These are phyloP conservation scores for Drosophila heteroneura DNA, from an alignment of 2,888 invertebrate genomes.

Conservation along the genomic window DNA sequence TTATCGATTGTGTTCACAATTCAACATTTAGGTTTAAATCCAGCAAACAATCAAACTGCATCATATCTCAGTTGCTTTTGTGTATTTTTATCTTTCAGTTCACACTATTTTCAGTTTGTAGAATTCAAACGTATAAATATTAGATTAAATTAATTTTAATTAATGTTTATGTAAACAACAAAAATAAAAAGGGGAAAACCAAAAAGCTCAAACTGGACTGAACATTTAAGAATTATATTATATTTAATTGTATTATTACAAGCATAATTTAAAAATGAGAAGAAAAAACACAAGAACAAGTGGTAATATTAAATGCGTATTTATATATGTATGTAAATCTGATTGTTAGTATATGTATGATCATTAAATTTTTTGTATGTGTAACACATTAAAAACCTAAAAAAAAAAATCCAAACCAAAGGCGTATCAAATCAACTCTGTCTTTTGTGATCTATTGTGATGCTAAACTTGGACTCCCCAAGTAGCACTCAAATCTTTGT, in stretches of 20 bases:
- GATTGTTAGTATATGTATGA: conserved; percentile 63
- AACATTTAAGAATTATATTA: conserved; percentile 77
- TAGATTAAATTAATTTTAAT: conserved; percentile 74
- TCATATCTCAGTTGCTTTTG: conserved; percentile 22
- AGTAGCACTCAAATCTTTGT: conserved; percentile 79
- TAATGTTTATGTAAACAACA: conserved; percentile 59
- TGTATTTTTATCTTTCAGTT: conserved; percentile 17
- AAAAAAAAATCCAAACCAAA: conserved; percentile 29
- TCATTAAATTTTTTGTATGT: conserved; percentile 56
- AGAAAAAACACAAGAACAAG: conserved; percentile 9
- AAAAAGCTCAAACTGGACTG: conserved; percentile 84
- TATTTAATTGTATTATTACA: conserved; percentile 67
- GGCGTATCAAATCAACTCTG: conserved; percentile 71
- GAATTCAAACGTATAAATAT: conserved; percentile 58
- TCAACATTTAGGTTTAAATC: conserved; percentile 15
- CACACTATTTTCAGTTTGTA: conserved; percentile 32
- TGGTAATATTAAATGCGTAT: conserved; percentile 52
- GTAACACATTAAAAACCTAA: conserved; percentile 41
- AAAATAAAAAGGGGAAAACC: conserved; percentile 69
- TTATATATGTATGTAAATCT: conserved; percentile 65
- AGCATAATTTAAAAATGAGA: conserved; percentile 37
- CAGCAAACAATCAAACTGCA: conserved; percentile 49
- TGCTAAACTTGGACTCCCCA: conserved; percentile 61
- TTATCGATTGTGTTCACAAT: conserved; percentile 11
- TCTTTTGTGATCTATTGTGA: conserved; percentile 82